Conservation (phyloP, 2,888 invertebrate species). For the Trissoscelio sp. region DNA sequence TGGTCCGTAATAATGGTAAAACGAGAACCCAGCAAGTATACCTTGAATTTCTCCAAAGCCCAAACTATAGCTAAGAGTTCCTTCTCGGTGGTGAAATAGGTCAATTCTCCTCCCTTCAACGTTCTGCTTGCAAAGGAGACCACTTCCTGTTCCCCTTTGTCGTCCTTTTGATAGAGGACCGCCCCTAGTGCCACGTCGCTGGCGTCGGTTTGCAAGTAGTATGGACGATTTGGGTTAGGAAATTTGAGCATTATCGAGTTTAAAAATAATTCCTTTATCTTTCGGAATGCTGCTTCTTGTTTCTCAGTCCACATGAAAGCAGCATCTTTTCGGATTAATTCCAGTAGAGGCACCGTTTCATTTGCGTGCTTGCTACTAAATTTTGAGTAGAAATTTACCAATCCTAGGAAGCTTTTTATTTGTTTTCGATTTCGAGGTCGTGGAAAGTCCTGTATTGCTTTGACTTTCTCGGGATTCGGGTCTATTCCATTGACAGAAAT, state of each 20-base stretch:
- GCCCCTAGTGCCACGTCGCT: slow-evolving; percentile 50
- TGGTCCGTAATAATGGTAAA: slow-evolving; percentile 73
- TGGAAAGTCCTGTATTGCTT: too few relatives aligned
- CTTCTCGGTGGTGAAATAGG: slow-evolving; percentile 67
- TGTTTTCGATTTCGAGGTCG: too few relatives aligned
- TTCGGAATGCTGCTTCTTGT: slow-evolving; percentile 45
- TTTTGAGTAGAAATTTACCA: too few relatives aligned
- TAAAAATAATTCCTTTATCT: slow-evolving; percentile 57
- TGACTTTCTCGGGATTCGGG: too few relatives aligned
- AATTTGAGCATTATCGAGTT: neutral
- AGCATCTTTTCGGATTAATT: too few relatives aligned
- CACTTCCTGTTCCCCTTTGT: slow-evolving; percentile 26
- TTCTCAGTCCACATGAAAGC: slow-evolving; percentile 35
- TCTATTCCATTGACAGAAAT: too few relatives aligned
- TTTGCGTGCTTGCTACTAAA: too few relatives aligned
- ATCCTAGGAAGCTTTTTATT: too few relatives aligned
- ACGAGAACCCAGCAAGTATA: slow-evolving; percentile 68
- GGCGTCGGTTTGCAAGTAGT: slow-evolving; percentile 12
- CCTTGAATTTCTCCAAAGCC: slow-evolving; percentile 72
- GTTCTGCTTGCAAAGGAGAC: slow-evolving; percentile 71
- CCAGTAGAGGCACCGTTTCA: too few relatives aligned
- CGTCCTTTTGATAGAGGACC: slow-evolving; percentile 31
- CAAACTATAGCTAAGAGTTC: neutral
- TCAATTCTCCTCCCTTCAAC: slow-evolving; percentile 64
- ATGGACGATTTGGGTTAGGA: neutral